Evolutionary conservation across 2,888 invertebrate species (phyloP).

Genomic region (Lasioglossum villosulum): DNA sequence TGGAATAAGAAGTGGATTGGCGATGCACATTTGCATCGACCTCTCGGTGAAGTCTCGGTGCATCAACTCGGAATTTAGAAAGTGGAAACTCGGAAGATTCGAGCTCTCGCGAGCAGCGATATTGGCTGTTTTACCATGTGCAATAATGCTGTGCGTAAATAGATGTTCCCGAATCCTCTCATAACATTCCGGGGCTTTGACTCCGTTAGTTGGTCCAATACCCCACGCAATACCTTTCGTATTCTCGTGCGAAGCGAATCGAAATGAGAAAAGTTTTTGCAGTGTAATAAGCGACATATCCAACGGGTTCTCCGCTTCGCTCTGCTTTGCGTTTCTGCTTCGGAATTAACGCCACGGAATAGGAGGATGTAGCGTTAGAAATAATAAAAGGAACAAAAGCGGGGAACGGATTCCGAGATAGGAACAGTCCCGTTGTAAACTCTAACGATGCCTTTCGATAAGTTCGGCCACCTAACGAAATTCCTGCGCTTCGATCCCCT

Average conservation of each 20-base stretch:
- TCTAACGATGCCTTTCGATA: slow-evolving; percentile 25
- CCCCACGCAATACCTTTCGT: slow-evolving; percentile 55
- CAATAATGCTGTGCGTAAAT: slow-evolving; percentile 11
- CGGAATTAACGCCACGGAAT: slow-evolving; percentile 54
- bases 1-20: too few species aligned
- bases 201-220: slow-evolving; percentile 44
- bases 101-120: neutral
- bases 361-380: slow-evolving; percentile 47
- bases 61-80: neutral
- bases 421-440: slow-evolving; percentile 21
- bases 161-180: slow-evolving; percentile 4
- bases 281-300: slow-evolving; percentile 77
- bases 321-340: neutral
- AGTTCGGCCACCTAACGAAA: slow-evolving; percentile 16
- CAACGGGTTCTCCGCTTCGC: slow-evolving; percentile 13
- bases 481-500: slow-evolving; percentile 27
- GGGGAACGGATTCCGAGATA: slow-evolving; percentile 20
- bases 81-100: neutral
- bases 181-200: slow-evolving; percentile 11
- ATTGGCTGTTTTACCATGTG: slow-evolving; percentile 10
- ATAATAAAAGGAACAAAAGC: slow-evolving; percentile 57
- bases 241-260: slow-evolving; percentile 60
- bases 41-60: neutral
- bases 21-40: neutral
- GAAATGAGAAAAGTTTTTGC: slow-evolving; percentile 81